phyloP scores from a whole-genome alignment of 2,113 vertebrate genomes.

The Notiomystis cincta region DNA sequence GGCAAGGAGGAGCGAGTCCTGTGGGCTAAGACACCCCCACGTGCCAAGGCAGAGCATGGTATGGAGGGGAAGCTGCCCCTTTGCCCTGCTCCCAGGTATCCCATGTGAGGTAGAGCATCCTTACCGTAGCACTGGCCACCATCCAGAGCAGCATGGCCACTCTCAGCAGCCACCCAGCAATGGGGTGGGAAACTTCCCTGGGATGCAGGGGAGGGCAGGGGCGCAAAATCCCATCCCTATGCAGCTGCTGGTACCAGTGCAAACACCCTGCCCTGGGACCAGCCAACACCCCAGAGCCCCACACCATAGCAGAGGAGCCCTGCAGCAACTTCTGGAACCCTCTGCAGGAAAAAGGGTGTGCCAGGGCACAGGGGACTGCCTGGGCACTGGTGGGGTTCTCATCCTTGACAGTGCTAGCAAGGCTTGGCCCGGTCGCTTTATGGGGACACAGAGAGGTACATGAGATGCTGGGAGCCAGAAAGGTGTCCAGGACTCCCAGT shows the following conservation, averaged over 20 bases:
- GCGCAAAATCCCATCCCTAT: neutral
- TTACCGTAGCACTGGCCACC: accelerated
- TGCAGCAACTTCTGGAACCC: neutral
- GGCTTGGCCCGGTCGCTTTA: accelerated
- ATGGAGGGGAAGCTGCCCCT: neutral
- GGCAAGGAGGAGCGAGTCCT: neutral
- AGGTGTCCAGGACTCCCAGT: neutral
- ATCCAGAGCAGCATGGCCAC: neutral
- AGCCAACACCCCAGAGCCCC: neutral
- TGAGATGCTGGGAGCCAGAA: neutral
- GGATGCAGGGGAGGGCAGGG: neutral
- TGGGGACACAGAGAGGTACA: neutral
- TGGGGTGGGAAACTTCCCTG: accelerated
- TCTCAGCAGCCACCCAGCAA: neutral
- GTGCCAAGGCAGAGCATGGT: neutral
- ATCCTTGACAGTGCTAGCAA: accelerated
- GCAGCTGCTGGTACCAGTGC: neutral
- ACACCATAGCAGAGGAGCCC: neutral
- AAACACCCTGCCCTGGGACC: accelerated
- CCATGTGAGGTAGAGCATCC: conserved; percentile 18
- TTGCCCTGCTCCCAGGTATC: neutral
- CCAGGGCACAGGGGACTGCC: neutral
- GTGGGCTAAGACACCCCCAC: neutral
- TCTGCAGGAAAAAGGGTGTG: neutral
- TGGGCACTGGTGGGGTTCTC: neutral